Conservation (phyloP, 2,113 vertebrate species). For the Halcyon malimbica region DNA sequence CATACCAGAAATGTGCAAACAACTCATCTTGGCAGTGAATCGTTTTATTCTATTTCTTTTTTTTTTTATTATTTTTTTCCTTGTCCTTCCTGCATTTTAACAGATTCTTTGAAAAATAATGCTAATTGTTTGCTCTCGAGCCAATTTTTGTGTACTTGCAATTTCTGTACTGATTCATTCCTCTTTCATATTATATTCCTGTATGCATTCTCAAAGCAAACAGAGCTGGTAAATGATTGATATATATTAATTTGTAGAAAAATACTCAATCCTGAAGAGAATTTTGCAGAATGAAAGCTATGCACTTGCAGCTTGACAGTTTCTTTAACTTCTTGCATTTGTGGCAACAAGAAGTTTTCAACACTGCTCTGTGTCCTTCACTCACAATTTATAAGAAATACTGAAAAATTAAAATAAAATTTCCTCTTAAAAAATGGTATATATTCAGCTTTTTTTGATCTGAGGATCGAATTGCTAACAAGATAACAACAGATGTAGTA, state of each 20-base stretch:
- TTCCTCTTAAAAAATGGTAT: background rate
- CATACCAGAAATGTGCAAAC: background rate
- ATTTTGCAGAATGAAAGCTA: background rate
- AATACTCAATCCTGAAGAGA: background rate
- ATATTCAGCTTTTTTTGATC: background rate
- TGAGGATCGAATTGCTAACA: background rate
- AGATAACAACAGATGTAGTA: background rate
- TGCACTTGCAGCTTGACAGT: background rate
- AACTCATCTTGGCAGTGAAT: background rate
- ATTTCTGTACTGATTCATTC: background rate
- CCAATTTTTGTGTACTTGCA: background rate
- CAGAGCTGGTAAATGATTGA: background rate
- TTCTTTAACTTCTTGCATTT: background rate
- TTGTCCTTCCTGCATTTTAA: background rate
- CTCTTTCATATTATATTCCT: background rate
- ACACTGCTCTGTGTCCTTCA: background rate
- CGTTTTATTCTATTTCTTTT: background rate
- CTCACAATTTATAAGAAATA: background rate
- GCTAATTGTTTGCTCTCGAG: background rate
- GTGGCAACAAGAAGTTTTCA: background rate
- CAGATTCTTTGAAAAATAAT: background rate
- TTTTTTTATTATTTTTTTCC: too few relatives aligned
- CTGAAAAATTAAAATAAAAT: background rate
- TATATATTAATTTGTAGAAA: background rate
- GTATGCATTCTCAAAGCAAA: conserved; percentile 5